Evolutionary conservation across 2,797 vertebrate genomes (phyloP), one percentile per base, ranked within the genome.

Genomic region (Loris lydekkerianus): DNA sequence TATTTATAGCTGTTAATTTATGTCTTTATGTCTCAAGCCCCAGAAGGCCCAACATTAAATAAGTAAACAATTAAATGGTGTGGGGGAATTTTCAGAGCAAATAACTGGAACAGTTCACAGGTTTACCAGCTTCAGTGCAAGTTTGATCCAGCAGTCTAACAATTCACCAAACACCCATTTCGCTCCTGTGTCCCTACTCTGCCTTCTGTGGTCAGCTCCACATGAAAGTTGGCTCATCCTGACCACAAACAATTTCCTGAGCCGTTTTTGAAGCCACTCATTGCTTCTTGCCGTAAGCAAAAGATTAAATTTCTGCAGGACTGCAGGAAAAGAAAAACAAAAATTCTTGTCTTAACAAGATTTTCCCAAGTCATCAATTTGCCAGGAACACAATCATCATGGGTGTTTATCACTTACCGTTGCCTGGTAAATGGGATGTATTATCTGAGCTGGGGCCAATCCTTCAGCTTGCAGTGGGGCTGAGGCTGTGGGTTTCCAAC

Each of bases 41-140:
- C 6, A 60, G n/a, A 80, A 93, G 91, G 34, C 25, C 23, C 78
- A 80, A 46, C 77, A 80, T 75, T 73, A 95, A 78, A 60, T 65
- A 13, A 49, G 43, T 29, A 37, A 49, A 56, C 63, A 29, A 49
- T 15, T 15, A 14, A 49, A 14, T 49, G 49, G 13, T 40, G 46
- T 8, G 29, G 46, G 76, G 87, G 49, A 63, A 43, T 40, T 63
- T 86, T 78, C 73, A 81, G 56, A 91, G 7, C 8, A 86, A 86
- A 80, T 63, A 56, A 56, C 15, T 53, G 17, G 21, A 86, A 80
- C 86, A 91, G 18, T 29, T 70, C 37, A 70, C 25, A 76, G 5
- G 15, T 89, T 49, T 34, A 56, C 34, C 27, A 17, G 46, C 46
- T 88, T 93, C 34, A 63, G 46, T 23, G 6, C 63, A 21, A 61